Evolutionary conservation across 2,113 vertebrate species (phyloP).

Genomic region (Lagopus leucura): DNA sequence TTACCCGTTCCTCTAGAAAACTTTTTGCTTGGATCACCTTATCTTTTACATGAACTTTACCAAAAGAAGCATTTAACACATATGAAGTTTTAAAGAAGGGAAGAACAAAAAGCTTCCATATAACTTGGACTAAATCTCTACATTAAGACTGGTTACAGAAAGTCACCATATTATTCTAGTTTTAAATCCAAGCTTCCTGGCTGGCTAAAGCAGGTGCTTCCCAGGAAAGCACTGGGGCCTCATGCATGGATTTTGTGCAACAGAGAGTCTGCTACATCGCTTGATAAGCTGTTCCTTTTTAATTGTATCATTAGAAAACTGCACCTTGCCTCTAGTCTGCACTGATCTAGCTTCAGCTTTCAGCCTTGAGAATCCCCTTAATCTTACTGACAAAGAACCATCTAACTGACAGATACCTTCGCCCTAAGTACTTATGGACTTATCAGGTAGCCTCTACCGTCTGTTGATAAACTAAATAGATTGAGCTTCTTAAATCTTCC

Average conservation of each 20-base stretch:
- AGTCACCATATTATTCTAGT: background rate
- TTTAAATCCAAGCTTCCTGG: background rate
- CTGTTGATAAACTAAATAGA: slow-evolving; percentile 69
- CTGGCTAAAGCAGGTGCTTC: background rate
- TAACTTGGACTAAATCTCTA: background rate
- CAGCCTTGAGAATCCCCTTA: slow-evolving; percentile 49
- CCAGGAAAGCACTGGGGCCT: background rate
- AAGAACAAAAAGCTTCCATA: background rate
- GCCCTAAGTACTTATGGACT: slow-evolving; percentile 31
- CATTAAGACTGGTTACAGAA: background rate
- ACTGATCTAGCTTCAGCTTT: slow-evolving; percentile 50
- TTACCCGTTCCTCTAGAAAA: background rate
- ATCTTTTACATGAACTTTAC: background rate
- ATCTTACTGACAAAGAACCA: slow-evolving; percentile 55
- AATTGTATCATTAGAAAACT: slow-evolving; percentile 36
- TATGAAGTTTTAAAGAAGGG: background rate
- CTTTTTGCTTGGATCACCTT: background rate
- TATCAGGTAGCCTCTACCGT: slow-evolving; percentile 47
- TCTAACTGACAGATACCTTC: slow-evolving; percentile 44
- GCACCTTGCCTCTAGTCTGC: slow-evolving; percentile 34
- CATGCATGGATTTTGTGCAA: background rate
- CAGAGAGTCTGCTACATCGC: background rate
- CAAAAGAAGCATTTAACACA: background rate
- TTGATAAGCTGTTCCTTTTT: slow-evolving; percentile 29
- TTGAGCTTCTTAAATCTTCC: slow-evolving; percentile 62